Percentiles rank a stretch among this genome's conserved stretches.
Conservation (phyloP, 2,797 vertebrate genomes). For the Coregonus suidteri region DNA sequence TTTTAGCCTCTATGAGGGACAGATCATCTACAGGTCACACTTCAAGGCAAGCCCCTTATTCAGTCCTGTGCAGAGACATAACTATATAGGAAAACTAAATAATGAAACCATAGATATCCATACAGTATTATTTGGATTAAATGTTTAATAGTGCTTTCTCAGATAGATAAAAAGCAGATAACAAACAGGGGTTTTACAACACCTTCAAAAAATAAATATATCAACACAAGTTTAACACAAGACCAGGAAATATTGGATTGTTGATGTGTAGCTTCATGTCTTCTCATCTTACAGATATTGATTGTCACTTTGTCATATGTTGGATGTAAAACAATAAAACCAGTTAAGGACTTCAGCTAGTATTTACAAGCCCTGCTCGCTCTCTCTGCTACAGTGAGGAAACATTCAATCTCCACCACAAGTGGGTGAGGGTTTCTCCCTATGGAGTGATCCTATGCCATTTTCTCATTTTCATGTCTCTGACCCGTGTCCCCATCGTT, state of each 20-base stretch:
- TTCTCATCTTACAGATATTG: background rate
- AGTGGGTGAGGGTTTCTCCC: background rate
- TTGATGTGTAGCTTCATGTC: background rate
- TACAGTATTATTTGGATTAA: background rate
- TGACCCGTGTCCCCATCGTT: background rate
- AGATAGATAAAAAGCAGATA: slow-evolving; percentile 14
- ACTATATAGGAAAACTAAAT: background rate
- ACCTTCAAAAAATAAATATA: slow-evolving; percentile 37
- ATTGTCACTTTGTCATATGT: background rate
- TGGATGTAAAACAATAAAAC: background rate
- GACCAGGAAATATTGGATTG: slow-evolving; percentile 19
- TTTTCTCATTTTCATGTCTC: background rate
- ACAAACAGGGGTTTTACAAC: slow-evolving; percentile 14
- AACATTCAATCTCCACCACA: background rate
- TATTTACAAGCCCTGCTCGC: background rate
- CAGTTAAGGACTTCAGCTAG: background rate
- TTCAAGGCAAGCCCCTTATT: background rate
- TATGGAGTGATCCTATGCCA: background rate
- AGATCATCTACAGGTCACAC: background rate
- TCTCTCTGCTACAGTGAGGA: background rate
- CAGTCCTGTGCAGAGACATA: background rate
- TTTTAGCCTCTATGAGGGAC: background rate
- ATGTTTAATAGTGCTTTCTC: slow-evolving; percentile 43
- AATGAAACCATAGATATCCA: background rate
- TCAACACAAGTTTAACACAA: slow-evolving; percentile 23